These are phyloP conservation scores for Poecilia picta DNA, from an alignment of 2,797 vertebrate genomes.

Conservation along the genomic window DNA sequence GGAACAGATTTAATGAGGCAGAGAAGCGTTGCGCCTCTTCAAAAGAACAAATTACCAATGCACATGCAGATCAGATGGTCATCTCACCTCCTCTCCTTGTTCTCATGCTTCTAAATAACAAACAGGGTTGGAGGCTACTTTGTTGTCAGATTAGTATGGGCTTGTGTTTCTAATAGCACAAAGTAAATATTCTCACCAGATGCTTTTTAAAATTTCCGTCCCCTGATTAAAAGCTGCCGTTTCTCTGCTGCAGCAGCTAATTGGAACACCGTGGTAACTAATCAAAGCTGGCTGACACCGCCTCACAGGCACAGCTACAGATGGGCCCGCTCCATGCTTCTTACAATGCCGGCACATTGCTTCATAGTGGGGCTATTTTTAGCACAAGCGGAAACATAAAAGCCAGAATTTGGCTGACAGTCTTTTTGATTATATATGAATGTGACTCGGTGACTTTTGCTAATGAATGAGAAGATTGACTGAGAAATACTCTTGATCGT, in stretches of 20 bases:
- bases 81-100: slow-evolving; percentile 12
- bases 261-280: slow-evolving; percentile 47
- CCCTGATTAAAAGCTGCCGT: slow-evolving; percentile 42
- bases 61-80: slow-evolving; percentile 12
- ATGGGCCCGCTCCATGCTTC: slow-evolving; percentile 51
- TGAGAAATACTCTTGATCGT: slow-evolving; percentile 26
- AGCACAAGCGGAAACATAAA: slow-evolving; percentile 43
- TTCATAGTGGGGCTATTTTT: slow-evolving; percentile 58
- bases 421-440: slow-evolving; percentile 45
- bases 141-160: slow-evolving; percentile 14
- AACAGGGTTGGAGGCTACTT: slow-evolving; percentile 16
- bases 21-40: slow-evolving; percentile 30
- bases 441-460: slow-evolving; percentile 40
- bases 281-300: slow-evolving; percentile 59
- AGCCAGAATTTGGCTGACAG: slow-evolving; percentile 38
- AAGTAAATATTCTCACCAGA: slow-evolving; percentile 31
- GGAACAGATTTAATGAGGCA: slow-evolving; percentile 20
- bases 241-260: slow-evolving; percentile 60
- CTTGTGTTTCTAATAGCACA: slow-evolving; percentile 3
- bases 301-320: slow-evolving; percentile 58
- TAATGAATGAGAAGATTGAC: slow-evolving; percentile 44
- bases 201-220: slow-evolving; percentile 27
- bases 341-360: slow-evolving; percentile 44
- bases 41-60: slow-evolving; percentile 30
- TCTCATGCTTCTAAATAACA: slow-evolving; percentile 24